A percentile compares a stretch with the other conserved stretches of the same genome.
These are phyloP conservation scores for Pollimyrus isidori DNA, from an alignment of 2,113 vertebrate genomes.

Conservation along the genomic window DNA sequence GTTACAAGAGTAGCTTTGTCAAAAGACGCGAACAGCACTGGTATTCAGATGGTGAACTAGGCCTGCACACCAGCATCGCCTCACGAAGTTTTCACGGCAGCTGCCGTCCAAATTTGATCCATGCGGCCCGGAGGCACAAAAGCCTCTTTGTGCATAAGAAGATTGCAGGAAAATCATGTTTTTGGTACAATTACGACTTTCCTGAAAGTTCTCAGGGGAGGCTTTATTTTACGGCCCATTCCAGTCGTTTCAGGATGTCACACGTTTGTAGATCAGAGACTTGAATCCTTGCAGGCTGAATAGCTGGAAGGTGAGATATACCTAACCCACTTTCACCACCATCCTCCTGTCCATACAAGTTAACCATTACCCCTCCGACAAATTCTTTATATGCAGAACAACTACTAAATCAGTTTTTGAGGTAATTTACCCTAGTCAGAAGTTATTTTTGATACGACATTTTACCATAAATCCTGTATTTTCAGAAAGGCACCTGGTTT, in stretches of 20 bases:
- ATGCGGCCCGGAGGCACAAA: background rate
- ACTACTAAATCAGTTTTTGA: background rate
- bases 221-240: slow-evolving; percentile 4
- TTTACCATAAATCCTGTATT: background rate
- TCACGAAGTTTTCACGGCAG: background rate
- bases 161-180: slow-evolving; percentile 10
- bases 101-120: background rate
- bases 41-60: background rate
- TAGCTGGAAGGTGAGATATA: background rate
- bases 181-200: background rate
- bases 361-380: background rate
- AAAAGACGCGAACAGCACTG: no score
- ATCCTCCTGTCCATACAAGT: background rate
- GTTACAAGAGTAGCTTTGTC: background rate
- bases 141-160: background rate
- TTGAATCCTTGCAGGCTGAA: background rate
- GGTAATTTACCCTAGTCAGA: background rate
- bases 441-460: background rate
- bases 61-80: background rate
- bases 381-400: background rate
- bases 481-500: background rate
- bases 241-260: background rate
- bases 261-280: background rate
- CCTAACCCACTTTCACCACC: background rate
- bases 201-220: background rate